Conservation (phyloP, 2,113 vertebrate genomes). For the Notechis scutatus region DNA sequence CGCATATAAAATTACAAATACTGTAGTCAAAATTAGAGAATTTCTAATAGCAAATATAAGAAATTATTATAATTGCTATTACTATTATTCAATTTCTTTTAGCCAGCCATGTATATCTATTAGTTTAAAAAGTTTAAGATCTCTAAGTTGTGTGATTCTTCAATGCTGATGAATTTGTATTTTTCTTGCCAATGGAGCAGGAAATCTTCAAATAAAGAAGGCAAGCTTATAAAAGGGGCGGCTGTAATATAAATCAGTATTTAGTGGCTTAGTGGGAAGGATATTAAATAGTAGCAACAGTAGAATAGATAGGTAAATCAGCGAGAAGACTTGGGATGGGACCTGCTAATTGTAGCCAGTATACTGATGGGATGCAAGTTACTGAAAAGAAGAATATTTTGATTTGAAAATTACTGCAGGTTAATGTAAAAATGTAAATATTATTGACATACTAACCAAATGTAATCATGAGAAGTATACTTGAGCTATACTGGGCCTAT, state of each 20-base stretch:
- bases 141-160: neutral
- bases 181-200: neutral
- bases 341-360: neutral
- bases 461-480: neutral
- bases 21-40: neutral
- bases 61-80: neutral
- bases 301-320: neutral
- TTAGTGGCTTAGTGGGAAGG: neutral
- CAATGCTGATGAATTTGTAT: neutral
- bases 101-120: neutral
- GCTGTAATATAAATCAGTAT: neutral
- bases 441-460: neutral
- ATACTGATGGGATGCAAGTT: neutral
- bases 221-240: neutral
- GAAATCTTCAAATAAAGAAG: neutral
- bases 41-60: neutral
- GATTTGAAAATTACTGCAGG: neutral
- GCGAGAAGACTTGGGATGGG: neutral
- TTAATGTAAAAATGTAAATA: neutral
- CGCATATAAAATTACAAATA: neutral
- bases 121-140: neutral
- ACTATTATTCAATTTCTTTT: neutral
- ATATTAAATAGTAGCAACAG: neutral
- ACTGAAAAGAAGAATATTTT: neutral
- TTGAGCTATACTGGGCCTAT: neutral